These are phyloP conservation scores for Melopsittacus undulatus DNA, from an alignment of 2,797 vertebrate genomes.

Conservation along the genomic window DNA sequence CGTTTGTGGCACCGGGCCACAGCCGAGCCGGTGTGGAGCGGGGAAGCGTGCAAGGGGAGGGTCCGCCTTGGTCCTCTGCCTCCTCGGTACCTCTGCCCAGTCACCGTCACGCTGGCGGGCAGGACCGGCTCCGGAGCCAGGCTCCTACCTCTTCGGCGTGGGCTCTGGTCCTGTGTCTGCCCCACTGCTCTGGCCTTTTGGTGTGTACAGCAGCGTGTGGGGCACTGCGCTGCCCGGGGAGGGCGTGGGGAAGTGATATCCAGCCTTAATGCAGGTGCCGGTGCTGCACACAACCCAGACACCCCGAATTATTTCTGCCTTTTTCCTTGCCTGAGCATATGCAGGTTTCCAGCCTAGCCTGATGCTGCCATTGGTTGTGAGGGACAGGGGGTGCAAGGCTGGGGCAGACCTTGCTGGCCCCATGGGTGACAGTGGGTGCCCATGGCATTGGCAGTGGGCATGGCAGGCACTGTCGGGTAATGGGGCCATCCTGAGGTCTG, in stretches of 20 bases:
- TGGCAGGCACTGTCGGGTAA: background rate
- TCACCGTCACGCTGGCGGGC: background rate
- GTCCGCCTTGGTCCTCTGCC: background rate
- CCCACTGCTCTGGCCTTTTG: background rate
- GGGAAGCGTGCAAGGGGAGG: background rate
- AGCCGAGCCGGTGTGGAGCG: background rate
- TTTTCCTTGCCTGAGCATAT: background rate
- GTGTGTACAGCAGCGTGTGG: background rate
- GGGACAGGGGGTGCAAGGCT: background rate
- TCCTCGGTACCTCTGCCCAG: background rate
- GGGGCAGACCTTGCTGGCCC: background rate
- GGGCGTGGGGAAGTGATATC: background rate
- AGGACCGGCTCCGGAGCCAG: background rate
- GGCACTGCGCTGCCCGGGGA: background rate
- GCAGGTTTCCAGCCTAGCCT: background rate
- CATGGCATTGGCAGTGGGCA: background rate
- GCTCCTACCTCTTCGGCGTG: background rate
- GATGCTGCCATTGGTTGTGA: background rate
- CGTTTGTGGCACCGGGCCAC: background rate
- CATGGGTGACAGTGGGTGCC: rapidly evolving
- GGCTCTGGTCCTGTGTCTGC: background rate
- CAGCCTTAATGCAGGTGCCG: rapidly evolving
- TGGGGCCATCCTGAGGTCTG: background rate
- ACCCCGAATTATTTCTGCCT: background rate
- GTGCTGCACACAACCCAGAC: background rate